These are phyloP conservation scores for Eulithis prunata DNA, from an alignment of 2,888 invertebrate species.

Conservation along the genomic window DNA sequence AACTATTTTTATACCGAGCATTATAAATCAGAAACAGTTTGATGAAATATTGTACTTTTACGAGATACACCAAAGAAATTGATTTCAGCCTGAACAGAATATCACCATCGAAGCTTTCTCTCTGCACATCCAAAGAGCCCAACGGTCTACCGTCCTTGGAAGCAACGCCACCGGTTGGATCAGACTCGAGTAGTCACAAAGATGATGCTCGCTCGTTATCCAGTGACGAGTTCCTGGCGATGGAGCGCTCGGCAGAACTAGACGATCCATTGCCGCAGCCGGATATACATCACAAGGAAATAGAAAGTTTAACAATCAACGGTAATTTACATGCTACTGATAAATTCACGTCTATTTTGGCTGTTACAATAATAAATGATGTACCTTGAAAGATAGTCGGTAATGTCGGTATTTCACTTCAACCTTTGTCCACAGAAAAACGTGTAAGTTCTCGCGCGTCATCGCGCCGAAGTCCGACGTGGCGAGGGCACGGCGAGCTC, in stretches of 20 bases:
- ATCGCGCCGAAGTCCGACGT: slow-evolving; percentile 59
- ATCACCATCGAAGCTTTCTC: slow-evolving; percentile 77
- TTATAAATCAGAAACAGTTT: slow-evolving; percentile 4
- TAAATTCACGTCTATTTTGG: too few relatives aligned
- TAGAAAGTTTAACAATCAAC: slow-evolving; percentile 51
- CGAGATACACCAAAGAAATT: neutral
- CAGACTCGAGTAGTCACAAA: slow-evolving; percentile 71
- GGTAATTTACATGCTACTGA: slow-evolving; percentile 48
- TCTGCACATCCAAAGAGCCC: slow-evolving; percentile 69
- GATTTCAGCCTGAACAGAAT: slow-evolving; percentile 72
- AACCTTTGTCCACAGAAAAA: slow-evolving; percentile 57
- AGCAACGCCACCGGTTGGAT: slow-evolving; percentile 64
- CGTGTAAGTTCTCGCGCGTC: slow-evolving; percentile 65
- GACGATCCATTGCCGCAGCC: slow-evolving; percentile 59
- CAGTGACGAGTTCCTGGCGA: slow-evolving; percentile 78
- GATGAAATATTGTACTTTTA: neutral
- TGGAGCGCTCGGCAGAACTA: slow-evolving; percentile 77
- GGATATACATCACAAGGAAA: slow-evolving; percentile 58
- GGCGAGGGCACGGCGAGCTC: slow-evolving; percentile 58
- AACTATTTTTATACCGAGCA: slow-evolving; percentile 47
- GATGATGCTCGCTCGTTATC: slow-evolving; percentile 71
- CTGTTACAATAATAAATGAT: too few relatives aligned
- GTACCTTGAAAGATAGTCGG: neutral
- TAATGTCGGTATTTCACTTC: neutral
- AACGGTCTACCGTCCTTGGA: slow-evolving; percentile 64